Percentiles rank a stretch among this genome's conserved stretches.
These are phyloP conservation scores for Colletes collaris DNA, from an alignment of 2,888 invertebrate genomes.

Conservation along the genomic window DNA sequence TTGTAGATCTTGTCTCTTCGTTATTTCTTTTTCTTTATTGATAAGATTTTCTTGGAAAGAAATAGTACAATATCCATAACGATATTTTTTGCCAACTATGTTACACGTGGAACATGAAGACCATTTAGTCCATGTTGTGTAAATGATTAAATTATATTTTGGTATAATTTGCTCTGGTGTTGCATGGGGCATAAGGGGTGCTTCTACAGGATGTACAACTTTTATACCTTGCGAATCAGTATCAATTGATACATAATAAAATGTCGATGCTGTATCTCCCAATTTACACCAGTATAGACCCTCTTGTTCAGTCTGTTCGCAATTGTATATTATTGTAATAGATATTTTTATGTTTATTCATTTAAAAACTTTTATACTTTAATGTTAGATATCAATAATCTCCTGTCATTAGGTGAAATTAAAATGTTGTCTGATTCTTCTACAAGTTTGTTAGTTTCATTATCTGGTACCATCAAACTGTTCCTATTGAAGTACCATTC, in stretches of 20 bases:
- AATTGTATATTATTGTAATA: slow-evolving; percentile 8
- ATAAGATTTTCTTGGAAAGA: slow-evolving; percentile 55
- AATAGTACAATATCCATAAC: slow-evolving; percentile 86
- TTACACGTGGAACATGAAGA: slow-evolving; percentile 87
- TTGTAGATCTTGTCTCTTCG: not conserved
- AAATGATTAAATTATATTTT: slow-evolving; percentile 82
- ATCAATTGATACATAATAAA: slow-evolving; percentile 85
- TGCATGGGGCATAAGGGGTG: slow-evolving; percentile 78
- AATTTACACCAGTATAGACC: slow-evolving; percentile 86
- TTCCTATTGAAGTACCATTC: slow-evolving; percentile 83
- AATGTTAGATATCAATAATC: slow-evolving; percentile 85
- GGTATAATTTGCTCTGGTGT: slow-evolving; percentile 70
- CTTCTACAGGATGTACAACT: slow-evolving; percentile 76
- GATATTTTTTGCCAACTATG: slow-evolving; percentile 84
- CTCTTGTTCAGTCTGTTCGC: slow-evolving; percentile 80
- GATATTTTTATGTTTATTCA: slow-evolving; percentile 3
- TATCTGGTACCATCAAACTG: slow-evolving; percentile 53
- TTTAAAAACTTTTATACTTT: slow-evolving; percentile 60
- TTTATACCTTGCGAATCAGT: slow-evolving; percentile 81
- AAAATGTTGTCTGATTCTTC: slow-evolving; percentile 83
- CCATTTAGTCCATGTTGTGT: slow-evolving; percentile 87
- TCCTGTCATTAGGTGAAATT: slow-evolving; percentile 82
- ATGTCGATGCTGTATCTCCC: slow-evolving; percentile 82
- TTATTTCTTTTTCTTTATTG: slow-evolving; percentile 12
- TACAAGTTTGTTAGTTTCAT: slow-evolving; percentile 76